Conservation (phyloP, 2,113 vertebrate genomes). For the Pomatostomus ruficeps region DNA sequence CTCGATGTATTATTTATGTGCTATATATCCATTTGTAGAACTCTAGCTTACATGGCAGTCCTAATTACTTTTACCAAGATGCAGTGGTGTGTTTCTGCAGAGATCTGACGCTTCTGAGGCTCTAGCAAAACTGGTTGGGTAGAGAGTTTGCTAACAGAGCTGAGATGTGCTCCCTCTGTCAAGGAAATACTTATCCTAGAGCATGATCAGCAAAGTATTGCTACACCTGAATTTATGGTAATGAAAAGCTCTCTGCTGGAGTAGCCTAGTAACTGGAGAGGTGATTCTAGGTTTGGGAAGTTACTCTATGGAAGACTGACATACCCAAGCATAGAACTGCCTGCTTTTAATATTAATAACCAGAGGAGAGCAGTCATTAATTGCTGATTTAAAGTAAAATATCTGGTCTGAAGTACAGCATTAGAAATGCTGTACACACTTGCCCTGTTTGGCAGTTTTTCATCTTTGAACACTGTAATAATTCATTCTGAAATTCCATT, state of each 20-base stretch:
- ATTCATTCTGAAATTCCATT: constrained; percentile 7
- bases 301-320: background rate
- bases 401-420: background rate
- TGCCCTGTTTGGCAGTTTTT: background rate
- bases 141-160: background rate
- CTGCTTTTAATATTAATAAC: background rate
- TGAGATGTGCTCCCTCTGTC: background rate
- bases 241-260: background rate
- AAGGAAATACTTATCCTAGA: background rate
- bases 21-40: background rate
- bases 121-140: background rate
- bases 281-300: background rate
- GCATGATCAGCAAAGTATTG: background rate
- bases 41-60: background rate
- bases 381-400: background rate
- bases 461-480: background rate
- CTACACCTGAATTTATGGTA: background rate
- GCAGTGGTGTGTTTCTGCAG: background rate
- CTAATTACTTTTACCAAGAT: background rate
- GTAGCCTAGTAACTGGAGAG: background rate
- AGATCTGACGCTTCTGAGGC: background rate
- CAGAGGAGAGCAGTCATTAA: background rate
- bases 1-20: background rate
- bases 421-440: background rate
- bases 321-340: background rate